Conservation (phyloP, 2,113 vertebrate genomes). For the Megaceryle maxima region DNA sequence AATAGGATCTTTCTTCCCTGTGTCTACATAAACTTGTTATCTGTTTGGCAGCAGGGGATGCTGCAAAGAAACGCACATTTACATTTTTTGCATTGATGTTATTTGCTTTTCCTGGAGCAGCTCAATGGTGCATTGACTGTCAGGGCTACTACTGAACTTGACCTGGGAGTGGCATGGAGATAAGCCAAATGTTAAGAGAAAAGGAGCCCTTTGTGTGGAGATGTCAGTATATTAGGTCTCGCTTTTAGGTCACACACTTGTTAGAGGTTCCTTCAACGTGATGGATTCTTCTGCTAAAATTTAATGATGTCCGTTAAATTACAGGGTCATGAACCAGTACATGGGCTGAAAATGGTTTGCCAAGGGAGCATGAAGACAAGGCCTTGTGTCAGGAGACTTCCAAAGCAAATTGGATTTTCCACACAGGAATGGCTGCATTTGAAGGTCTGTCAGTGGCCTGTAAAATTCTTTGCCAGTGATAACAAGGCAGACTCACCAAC, state of each 20-base stretch:
- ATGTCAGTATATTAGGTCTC: slow-evolving; percentile 43
- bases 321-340: slow-evolving; percentile 49
- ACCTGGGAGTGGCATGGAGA: slow-evolving; percentile 61
- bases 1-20: background rate
- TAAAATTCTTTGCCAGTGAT: slow-evolving; percentile 51
- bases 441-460: slow-evolving; percentile 58
- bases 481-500: slow-evolving; percentile 12
- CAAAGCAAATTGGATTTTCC: slow-evolving; percentile 63
- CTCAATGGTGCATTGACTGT: slow-evolving; percentile 32
- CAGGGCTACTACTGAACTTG: slow-evolving; percentile 39
- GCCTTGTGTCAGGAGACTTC: slow-evolving; percentile 50
- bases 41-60: slow-evolving; percentile 50
- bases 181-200: slow-evolving; percentile 61
- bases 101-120: slow-evolving; percentile 39
- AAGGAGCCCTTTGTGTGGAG: slow-evolving; percentile 47
- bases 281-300: slow-evolving; percentile 67
- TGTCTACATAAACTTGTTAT: slow-evolving; percentile 61
- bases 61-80: slow-evolving; percentile 15
- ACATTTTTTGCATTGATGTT: slow-evolving; percentile 2
- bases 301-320: slow-evolving; percentile 67
- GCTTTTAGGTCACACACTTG: slow-evolving; percentile 64
- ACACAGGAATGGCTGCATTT: slow-evolving; percentile 27
- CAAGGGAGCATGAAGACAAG: slow-evolving; percentile 49
- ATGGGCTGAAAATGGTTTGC: slow-evolving; percentile 46
- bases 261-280: slow-evolving; percentile 60